Percentiles rank a stretch among this genome's conserved stretches.
phyloP scores from a whole-genome alignment of 1,140 invertebrate species.

The Brachystomella parvula region DNA sequence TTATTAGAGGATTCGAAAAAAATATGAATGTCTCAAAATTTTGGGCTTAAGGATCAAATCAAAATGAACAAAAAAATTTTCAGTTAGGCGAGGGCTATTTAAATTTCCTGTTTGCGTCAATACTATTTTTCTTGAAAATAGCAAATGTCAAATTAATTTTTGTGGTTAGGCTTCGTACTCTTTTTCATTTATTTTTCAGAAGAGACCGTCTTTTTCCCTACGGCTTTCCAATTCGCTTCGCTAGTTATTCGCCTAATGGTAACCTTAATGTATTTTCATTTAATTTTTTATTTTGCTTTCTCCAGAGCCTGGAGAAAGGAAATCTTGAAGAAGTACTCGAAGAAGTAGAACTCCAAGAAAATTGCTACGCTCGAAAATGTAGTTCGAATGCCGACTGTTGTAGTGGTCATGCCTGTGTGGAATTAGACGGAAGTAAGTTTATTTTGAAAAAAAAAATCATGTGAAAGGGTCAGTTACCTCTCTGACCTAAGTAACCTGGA shows the following conservation, averaged over 20 bases:
- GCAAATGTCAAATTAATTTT: background rate
- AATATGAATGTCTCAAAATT: too few species aligned
- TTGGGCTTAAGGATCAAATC: too few species aligned
- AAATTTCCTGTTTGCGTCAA: too few species aligned
- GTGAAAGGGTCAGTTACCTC: background rate
- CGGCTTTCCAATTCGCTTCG: too few species aligned
- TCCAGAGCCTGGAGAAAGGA: slow-evolving; percentile 36
- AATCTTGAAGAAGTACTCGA: slow-evolving; percentile 37
- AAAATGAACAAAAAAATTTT: too few species aligned
- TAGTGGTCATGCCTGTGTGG: slow-evolving; percentile 61
- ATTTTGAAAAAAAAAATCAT: slow-evolving; percentile 4
- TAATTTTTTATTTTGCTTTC: slow-evolving; percentile 8
- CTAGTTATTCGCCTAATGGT: too few species aligned
- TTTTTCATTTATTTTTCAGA: background rate
- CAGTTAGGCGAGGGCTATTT: too few species aligned
- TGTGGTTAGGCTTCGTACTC: background rate
- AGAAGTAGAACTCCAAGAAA: slow-evolving; percentile 17
- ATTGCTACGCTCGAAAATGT: slow-evolving; percentile 50
- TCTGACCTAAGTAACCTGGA: slow-evolving; percentile 18
- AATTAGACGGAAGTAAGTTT: slow-evolving; percentile 56
- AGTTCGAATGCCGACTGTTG: slow-evolving; percentile 68
- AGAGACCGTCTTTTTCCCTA: too few species aligned
- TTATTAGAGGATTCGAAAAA: too few species aligned
- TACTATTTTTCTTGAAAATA: too few species aligned
- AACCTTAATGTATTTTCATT: background rate